Evolutionary conservation across 1,140 invertebrate genomes (phyloP).

Genomic region (Saxidomus purpurata): DNA sequence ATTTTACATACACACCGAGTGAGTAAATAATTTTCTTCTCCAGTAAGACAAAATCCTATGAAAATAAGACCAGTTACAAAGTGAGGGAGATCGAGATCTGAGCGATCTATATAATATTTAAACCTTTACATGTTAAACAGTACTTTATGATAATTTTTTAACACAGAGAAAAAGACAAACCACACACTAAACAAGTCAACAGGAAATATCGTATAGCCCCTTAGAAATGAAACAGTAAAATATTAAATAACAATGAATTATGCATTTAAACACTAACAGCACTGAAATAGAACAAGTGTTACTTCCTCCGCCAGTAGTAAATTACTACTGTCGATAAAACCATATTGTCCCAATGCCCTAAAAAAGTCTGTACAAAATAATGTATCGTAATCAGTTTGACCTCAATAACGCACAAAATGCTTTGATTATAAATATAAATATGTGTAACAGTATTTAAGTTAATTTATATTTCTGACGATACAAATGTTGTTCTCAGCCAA

Average conservation of each 20-base stretch:
- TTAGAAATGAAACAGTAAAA: constrained; percentile 41
- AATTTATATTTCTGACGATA: too few relatives aligned
- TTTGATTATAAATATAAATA: neutral
- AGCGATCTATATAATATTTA: neutral
- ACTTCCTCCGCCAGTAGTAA: constrained; percentile 12
- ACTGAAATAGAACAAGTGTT: neutral
- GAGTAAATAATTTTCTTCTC: neutral
- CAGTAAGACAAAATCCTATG: constrained; percentile 11
- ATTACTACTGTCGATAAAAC: neutral
- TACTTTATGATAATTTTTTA: constrained; percentile 4
- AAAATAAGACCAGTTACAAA: too few relatives aligned
- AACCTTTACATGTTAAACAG: neutral
- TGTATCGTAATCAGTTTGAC: constrained; percentile 2
- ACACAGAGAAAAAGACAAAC: neutral
- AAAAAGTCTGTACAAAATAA: constrained; percentile 26
- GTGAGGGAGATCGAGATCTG: too few relatives aligned
- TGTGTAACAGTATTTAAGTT: too few relatives aligned
- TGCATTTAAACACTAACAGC: constrained; percentile 37
- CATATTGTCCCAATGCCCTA: constrained; percentile 11
- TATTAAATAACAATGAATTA: constrained; percentile 66
- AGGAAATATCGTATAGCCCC: constrained; percentile 52
- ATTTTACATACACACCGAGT: neutral
- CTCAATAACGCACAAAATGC: neutral
- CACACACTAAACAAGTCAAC: constrained; percentile 13
- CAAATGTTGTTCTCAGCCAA: too few relatives aligned